Percentiles rank a stretch among this genome's conserved stretches.
These are phyloP conservation scores for Catamblyrhynchus diadema DNA, from an alignment of 2,797 vertebrate species.

Conservation along the genomic window DNA sequence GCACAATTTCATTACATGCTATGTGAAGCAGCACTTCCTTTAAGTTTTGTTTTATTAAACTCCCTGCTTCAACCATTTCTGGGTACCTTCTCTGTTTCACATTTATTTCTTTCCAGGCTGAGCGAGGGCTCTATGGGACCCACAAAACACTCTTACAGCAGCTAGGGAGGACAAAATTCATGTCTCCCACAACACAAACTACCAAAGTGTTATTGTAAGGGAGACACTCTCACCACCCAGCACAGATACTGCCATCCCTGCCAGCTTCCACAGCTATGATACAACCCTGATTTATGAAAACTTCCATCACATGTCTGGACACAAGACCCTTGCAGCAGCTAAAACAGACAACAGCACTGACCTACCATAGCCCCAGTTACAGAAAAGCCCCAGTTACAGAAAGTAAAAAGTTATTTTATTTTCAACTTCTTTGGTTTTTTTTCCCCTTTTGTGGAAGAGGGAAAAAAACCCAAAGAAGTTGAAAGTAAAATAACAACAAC, in stretches of 20 bases:
- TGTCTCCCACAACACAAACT: not conserved
- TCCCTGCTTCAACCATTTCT: not conserved
- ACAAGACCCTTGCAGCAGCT: not conserved
- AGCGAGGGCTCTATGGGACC: not conserved
- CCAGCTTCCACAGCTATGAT: not conserved
- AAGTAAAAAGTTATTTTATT: no score
- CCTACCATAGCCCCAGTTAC: not conserved
- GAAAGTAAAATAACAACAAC: not conserved
- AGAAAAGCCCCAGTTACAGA: not conserved
- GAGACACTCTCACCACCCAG: not conserved
- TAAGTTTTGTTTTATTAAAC: not conserved
- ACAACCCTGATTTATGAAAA: not conserved
- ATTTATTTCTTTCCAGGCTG: not conserved
- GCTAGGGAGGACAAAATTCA: not conserved
- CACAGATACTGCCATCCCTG: not conserved
- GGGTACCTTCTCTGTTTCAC: not conserved
- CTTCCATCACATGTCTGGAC: not conserved
- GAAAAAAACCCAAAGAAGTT: not conserved
- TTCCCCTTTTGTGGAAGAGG: not conserved
- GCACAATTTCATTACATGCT: conserved; percentile 5
- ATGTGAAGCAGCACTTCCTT: conserved; percentile 30
- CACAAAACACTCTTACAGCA: not conserved
- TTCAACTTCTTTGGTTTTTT: no score
- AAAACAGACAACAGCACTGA: not conserved
- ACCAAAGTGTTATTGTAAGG: not conserved